phyloP scores from a whole-genome alignment of 1,140 invertebrate genomes.

The Anastrepha obliqua region DNA sequence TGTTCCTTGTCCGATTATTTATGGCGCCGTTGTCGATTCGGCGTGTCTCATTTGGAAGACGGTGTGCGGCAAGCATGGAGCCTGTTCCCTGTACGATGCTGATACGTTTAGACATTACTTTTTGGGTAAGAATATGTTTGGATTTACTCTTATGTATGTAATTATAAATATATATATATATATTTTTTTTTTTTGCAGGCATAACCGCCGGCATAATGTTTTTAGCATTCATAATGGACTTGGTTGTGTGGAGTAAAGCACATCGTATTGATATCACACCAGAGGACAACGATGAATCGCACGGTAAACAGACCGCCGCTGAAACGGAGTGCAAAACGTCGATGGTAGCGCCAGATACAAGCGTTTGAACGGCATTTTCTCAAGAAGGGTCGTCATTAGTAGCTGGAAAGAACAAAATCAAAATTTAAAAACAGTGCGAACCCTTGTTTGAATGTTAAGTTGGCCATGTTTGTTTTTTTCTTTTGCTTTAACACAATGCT shows the following conservation, averaged over 20 bases:
- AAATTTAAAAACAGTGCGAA: neutral
- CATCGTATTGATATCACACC: conserved; percentile 82
- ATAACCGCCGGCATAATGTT: conserved; percentile 88
- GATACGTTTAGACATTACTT: conserved; percentile 89
- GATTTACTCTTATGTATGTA: neutral
- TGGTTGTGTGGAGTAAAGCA: conserved; percentile 89
- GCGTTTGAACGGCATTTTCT: conserved; percentile 61
- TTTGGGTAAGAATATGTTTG: conserved; percentile 79
- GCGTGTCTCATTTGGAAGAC: conserved; percentile 92
- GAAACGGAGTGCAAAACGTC: conserved; percentile 58
- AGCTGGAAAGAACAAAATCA: conserved; percentile 37
- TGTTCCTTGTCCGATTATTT: conserved; percentile 94
- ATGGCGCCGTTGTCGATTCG: conserved; percentile 93
- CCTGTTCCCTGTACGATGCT: conserved; percentile 90
- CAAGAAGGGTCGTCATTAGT: neutral
- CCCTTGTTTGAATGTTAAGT: neutral
- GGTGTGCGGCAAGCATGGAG: conserved; percentile 85
- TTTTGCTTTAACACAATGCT: neutral
- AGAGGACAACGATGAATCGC: conserved; percentile 65
- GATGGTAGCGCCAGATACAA: conserved; percentile 62
- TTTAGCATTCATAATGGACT: conserved; percentile 87
- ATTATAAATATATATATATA: neutral
- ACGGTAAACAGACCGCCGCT: conserved; percentile 15
- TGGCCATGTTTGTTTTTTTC: neutral
- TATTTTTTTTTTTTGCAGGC: conserved; percentile 76